A percentile compares a stretch with the other conserved stretches of the same genome.
Conservation (phyloP, 2,797 vertebrate species). For the Catharus ustulatus region DNA sequence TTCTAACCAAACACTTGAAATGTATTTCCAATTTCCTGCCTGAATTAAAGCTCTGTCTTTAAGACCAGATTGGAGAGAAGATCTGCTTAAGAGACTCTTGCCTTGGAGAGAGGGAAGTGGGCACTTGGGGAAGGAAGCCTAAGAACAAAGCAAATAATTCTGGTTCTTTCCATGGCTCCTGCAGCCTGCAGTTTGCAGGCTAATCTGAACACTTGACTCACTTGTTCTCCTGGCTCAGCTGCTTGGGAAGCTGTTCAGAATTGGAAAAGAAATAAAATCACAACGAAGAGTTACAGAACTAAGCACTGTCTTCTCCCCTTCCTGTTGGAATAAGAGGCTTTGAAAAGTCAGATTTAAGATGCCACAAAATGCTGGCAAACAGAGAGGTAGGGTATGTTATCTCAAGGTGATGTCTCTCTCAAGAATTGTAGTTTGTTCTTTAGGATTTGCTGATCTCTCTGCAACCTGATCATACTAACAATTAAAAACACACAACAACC, state of each 20-base stretch:
- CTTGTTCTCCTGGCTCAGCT: background rate
- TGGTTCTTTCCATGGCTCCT: background rate
- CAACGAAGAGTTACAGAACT: background rate
- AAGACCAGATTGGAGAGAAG: background rate
- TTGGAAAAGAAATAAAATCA: conserved; percentile 33
- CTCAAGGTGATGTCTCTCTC: background rate
- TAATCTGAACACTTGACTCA: conserved; percentile 33
- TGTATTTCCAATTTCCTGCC: background rate
- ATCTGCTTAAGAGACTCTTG: background rate
- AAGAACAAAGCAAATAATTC: background rate
- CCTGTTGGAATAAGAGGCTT: background rate
- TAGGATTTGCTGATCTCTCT: background rate
- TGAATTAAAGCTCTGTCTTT: background rate
- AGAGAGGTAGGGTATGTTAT: background rate
- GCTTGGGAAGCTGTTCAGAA: background rate
- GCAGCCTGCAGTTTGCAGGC: background rate
- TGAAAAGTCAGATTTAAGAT: background rate
- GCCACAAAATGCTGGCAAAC: background rate
- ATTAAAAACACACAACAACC: no score
- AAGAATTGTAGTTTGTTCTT: background rate
- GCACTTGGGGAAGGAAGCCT: background rate
- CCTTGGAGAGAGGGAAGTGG: background rate
- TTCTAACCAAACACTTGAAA: background rate
- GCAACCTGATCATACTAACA: background rate
- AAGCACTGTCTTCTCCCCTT: background rate